Base-by-base conservation (phyloP, 2,113 vertebrate species). In the Menura novaehollandiae region DNA sequence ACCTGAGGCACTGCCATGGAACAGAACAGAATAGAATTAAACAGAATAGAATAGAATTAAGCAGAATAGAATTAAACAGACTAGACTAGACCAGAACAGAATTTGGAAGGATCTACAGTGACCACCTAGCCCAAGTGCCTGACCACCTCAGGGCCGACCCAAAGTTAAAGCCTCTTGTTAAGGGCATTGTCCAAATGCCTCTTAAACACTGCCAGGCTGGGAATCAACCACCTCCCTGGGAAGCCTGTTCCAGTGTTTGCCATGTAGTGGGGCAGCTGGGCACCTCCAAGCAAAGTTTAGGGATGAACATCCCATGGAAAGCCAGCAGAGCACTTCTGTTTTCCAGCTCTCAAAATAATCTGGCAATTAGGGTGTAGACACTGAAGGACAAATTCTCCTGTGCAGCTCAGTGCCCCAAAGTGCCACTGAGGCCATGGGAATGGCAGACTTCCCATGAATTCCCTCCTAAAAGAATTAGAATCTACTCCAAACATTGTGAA, bases 1-100 rank as follows among this genome's bases (percentile, higher is more conserved):
- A 49, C 7, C n/a, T 72, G 37, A 86, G 47, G 33, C 79, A 15
- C 59, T 73, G 53, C 26, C 21, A 13, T 33, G 8, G 41, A 30
- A 49, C 1, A 2, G 76, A 33, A 67, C 2, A 1, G 49, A 22
- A 20, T 4, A 1, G 24, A 27, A 24, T 3, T 0, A n/a, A 30
- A 35, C 5, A 1, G 24, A 35, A 20, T 6, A 2, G 58, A 66
- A n/a, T 10, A 4, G 46, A 37, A 35, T 7, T 41, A 41, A 41
- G 39, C 39, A 28, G 39, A 33, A 9, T 10, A 37, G 27, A 63
- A 27, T 23, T 63, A n/a, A 89, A 64, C 32, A 17, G 63, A 66
- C 44, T 33, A 24, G 41, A 44, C 44, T 17, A 32, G 63, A 64
- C 43, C 15, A 32, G 60, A 64, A 32, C 6, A 15, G 39, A 63